Evolutionary conservation across 2,113 vertebrate genomes (phyloP).

Genomic region (Vidua chalybeata): DNA sequence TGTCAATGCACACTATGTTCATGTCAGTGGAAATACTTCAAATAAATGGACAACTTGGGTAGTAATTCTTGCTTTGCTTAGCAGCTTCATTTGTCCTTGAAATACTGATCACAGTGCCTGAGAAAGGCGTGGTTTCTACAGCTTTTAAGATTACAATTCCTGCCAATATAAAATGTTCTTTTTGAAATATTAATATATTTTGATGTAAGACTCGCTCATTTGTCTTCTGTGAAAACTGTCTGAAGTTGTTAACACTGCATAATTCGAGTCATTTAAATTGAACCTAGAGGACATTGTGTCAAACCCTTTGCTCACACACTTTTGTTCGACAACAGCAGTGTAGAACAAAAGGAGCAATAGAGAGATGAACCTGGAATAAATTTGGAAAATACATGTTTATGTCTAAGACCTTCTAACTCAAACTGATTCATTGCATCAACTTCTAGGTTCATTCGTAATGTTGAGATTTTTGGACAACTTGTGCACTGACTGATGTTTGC

Average conservation of each 20-base stretch:
- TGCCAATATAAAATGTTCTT: neutral
- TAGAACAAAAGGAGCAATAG: neutral
- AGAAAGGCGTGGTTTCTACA: neutral
- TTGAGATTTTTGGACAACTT: neutral
- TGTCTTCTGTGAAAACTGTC: conserved; percentile 18
- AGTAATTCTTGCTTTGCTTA: neutral
- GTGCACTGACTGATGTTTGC: neutral
- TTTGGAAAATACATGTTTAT: neutral
- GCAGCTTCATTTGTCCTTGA: neutral
- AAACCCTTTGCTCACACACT: neutral
- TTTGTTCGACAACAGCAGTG: neutral
- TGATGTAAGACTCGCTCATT: neutral
- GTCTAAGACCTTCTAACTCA: neutral
- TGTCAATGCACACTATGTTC: neutral
- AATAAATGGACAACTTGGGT: neutral
- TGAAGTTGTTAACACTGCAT: conserved; percentile 32
- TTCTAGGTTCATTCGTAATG: neutral
- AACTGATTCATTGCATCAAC: accelerated
- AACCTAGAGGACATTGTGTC: neutral
- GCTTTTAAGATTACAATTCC: neutral
- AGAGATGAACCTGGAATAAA: neutral
- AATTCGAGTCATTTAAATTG: conserved; percentile 11
- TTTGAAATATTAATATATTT: conserved; percentile 36
- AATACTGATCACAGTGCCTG: neutral
- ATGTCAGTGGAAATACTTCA: neutral